A percentile compares a stretch with the other conserved stretches of the same genome.
Evolutionary conservation across 2,113 vertebrate species (phyloP).

Genomic region (Nycticryphes semicollaris): DNA sequence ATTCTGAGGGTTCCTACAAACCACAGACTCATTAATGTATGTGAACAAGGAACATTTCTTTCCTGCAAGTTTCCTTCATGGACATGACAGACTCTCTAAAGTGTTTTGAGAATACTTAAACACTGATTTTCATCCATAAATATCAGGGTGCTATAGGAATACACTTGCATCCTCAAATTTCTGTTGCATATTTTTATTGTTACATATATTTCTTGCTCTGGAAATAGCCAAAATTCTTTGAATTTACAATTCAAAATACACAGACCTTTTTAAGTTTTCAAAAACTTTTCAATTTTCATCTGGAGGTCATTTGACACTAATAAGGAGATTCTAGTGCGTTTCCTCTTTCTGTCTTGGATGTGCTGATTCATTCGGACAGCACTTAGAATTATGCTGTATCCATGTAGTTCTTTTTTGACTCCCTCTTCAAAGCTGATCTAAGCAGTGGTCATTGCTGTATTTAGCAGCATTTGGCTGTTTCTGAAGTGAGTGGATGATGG

Average conservation of each 20-base stretch:
- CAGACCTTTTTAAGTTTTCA: neutral
- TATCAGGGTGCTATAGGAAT: neutral
- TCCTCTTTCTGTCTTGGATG: too few species aligned
- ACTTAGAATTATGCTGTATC: neutral
- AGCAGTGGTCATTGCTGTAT: neutral
- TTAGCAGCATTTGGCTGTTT: neutral
- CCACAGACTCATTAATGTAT: accelerated
- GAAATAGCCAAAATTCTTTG: neutral
- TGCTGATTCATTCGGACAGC: neutral
- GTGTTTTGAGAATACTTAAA: neutral
- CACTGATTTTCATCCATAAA: neutral
- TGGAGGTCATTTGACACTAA: neutral
- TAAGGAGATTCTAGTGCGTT: neutral
- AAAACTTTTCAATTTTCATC: neutral
- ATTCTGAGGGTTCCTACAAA: neutral
- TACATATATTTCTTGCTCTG: neutral
- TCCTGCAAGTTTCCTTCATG: neutral
- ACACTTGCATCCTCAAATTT: neutral
- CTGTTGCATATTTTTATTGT: neutral
- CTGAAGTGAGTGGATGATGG: neutral
- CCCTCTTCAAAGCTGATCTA: neutral
- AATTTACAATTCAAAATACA: neutral
- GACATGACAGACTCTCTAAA: neutral
- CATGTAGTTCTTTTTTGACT: neutral
- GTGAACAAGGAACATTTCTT: neutral